Conservation (phyloP, 2,888 invertebrate genomes). For the Drosophila prolongata region DNA sequence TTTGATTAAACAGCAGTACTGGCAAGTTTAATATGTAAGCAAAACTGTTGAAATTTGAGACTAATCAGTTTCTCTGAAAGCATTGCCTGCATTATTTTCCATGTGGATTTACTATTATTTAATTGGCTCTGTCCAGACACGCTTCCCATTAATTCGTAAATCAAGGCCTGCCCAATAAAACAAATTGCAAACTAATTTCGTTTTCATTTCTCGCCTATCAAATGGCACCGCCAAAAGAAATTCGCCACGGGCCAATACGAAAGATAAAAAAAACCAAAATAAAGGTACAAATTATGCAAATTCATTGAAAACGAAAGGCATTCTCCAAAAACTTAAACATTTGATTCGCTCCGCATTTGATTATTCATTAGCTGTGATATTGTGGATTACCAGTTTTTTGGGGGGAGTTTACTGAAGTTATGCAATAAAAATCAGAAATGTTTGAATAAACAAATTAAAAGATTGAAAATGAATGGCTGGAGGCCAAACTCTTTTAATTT, state of each 20-base stretch:
- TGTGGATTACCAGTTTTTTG: conserved; percentile 7
- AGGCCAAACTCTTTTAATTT: conserved; percentile 18
- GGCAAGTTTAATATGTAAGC: conserved; percentile 11
- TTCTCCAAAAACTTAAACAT: conserved; percentile 29
- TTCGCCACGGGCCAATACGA: conserved; percentile 14
- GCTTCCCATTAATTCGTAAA: conserved; percentile 16
- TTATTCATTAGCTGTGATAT: conserved; percentile 48
- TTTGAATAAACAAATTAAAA: conserved; percentile 6
- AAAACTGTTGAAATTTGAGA: conserved; percentile 21
- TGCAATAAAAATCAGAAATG: conserved; percentile 24
- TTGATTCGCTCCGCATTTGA: conserved; percentile 49
- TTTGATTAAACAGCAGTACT: conserved; percentile 2
- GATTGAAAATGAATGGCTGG: neutral
- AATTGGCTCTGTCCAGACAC: conserved; percentile 31
- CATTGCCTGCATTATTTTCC: conserved; percentile 7
- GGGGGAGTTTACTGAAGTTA: conserved; percentile 14
- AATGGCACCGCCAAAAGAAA: conserved; percentile 32
- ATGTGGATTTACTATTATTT: conserved; percentile 17
- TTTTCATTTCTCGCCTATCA: conserved; percentile 44
- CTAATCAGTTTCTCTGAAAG: conserved; percentile 23
- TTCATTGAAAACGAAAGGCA: conserved; percentile 73
- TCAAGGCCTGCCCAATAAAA: conserved; percentile 15
- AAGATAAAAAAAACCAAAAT: conserved; percentile 13
- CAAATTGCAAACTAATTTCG: conserved; percentile 39
- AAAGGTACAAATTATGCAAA: conserved; percentile 65